Percentiles rank a stretch among this genome's conserved stretches.
phyloP scores from a whole-genome alignment of 2,113 vertebrate species.

The Chlamydotis undulata region DNA sequence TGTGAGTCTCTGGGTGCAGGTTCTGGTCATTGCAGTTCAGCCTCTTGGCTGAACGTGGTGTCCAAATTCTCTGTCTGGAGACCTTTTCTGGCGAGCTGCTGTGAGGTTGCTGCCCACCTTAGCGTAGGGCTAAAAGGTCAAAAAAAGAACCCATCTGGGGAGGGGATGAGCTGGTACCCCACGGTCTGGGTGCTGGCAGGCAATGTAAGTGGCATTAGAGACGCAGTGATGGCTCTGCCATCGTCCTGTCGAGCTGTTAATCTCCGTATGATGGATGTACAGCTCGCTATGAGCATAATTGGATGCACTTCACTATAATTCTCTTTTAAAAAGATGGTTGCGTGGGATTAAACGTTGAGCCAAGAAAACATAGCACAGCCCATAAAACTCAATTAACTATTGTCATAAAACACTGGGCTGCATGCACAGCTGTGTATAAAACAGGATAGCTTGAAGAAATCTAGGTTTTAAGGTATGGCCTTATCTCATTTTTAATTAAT shows the following conservation, averaged over 20 bases:
- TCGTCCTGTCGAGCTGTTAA: background rate
- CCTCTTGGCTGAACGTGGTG: background rate
- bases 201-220: background rate
- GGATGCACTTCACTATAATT: slow-evolving; percentile 8
- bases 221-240: background rate
- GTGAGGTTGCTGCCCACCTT: background rate
- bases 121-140: background rate
- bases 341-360: background rate
- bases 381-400: background rate
- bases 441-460: background rate
- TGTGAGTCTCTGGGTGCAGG: background rate
- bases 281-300: background rate
- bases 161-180: background rate
- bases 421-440: background rate
- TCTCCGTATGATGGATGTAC: background rate
- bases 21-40: background rate
- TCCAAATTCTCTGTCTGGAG: background rate
- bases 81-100: background rate
- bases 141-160: background rate
- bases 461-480: background rate
- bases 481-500: background rate
- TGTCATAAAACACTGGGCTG: background rate
- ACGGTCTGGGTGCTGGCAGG: background rate
- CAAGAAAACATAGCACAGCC: background rate
- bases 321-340: background rate